A percentile compares a stretch with the other conserved stretches of the same genome.
Conservation (phyloP, 1,140 invertebrate genomes). For the Zaprionus capensis region DNA sequence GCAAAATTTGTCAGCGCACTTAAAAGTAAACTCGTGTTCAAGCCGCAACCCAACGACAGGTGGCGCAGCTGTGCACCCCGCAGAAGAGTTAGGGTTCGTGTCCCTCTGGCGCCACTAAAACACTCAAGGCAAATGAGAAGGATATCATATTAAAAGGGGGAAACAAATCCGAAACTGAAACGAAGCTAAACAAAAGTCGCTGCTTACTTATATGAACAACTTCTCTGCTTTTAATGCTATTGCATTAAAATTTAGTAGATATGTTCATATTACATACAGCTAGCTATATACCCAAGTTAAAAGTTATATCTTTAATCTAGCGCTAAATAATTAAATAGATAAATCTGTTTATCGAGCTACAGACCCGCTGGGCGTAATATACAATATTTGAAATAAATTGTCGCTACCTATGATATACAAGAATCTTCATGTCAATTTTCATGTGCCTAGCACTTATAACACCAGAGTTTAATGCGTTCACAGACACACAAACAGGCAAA, state of each 20-base stretch:
- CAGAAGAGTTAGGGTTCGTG: too few relatives aligned
- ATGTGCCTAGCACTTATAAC: not conserved
- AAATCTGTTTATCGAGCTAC: not conserved
- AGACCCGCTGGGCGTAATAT: accelerated
- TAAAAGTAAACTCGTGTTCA: not conserved
- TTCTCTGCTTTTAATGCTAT: too few relatives aligned
- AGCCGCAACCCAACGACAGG: not conserved
- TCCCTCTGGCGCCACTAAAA: too few relatives aligned
- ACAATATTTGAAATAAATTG: not conserved
- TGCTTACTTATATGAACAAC: too few relatives aligned
- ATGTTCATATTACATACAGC: too few relatives aligned
- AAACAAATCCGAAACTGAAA: not conserved
- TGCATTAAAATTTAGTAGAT: too few relatives aligned
- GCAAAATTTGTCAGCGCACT: not conserved
- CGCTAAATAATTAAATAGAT: not conserved
- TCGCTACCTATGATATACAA: not conserved
- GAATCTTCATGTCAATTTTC: not conserved
- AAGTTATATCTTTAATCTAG: too few relatives aligned
- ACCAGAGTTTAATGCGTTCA: not conserved
- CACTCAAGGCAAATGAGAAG: too few relatives aligned
- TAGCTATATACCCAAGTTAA: too few relatives aligned
- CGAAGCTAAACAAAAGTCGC: too few relatives aligned
- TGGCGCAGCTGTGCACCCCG: not conserved
- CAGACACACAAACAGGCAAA: not conserved
- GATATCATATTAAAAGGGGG: not conserved